These are phyloP conservation scores for Charaxes varanes DNA, from an alignment of 1,140 invertebrate species.

Conservation along the genomic window DNA sequence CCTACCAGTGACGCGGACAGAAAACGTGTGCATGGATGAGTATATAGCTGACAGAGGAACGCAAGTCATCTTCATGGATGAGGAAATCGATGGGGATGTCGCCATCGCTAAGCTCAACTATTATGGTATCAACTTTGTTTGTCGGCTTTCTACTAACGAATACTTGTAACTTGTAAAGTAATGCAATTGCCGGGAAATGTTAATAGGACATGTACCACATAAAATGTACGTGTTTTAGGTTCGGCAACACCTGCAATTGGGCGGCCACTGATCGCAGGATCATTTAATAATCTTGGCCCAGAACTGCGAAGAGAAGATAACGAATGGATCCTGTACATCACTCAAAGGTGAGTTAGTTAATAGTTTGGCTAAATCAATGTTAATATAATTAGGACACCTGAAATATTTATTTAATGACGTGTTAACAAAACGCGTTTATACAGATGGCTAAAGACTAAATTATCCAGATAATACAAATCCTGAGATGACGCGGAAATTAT, in stretches of 20 bases:
- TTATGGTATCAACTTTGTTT: slow-evolving; percentile 32
- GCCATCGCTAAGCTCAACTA: slow-evolving; percentile 65
- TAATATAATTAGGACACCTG: not conserved
- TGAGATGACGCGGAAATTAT: too few relatives aligned
- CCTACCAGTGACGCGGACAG: slow-evolving; percentile 33
- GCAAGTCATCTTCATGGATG: slow-evolving; percentile 58
- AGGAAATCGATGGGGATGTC: slow-evolving; percentile 58
- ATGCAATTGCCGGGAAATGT: too few relatives aligned
- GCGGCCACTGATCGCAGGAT: slow-evolving; percentile 26
- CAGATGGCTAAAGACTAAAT: too few relatives aligned
- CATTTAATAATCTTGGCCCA: slow-evolving; percentile 35
- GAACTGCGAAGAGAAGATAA: slow-evolving; percentile 29
- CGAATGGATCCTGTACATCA: slow-evolving; percentile 54
- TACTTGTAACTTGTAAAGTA: too few relatives aligned
- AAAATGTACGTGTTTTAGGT: too few relatives aligned
- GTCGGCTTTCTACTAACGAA: too few relatives aligned
- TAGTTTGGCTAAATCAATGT: not conserved
- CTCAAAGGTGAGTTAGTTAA: slow-evolving; percentile 34
- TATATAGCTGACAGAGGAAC: slow-evolving; percentile 23
- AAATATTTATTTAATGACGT: slow-evolving; percentile 3
- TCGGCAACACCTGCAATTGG: slow-evolving; percentile 26
- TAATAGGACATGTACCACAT: too few relatives aligned
- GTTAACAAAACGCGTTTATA: too few relatives aligned
- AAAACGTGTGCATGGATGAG: slow-evolving; percentile 48
- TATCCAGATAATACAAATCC: too few relatives aligned